Evolutionary conservation across 2,797 vertebrate species (phyloP), one percentile per base, ranked within the genome.

Genomic region (Cheirogaleus major): DNA sequence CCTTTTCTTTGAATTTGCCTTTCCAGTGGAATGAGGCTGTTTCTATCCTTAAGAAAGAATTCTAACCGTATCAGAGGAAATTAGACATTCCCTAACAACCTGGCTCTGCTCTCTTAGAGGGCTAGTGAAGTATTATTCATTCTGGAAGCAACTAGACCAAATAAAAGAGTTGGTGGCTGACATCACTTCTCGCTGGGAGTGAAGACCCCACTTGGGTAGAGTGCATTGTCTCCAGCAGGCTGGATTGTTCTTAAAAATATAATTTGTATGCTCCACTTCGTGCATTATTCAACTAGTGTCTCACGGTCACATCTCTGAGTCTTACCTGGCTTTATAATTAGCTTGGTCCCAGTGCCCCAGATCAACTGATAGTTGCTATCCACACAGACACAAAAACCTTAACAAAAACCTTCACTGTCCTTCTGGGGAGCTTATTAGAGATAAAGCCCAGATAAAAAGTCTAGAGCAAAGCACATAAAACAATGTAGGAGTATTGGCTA

Each of bases 321-420:
- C 97, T 97, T 98, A 98, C 97, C 97, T 96, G 97, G 94, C 70
- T 97, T 97, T 93, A 98, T 93, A 94, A 96, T 92, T 87, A 98
- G 93, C 90, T 96, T 97, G 81, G 97, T 97, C 82, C 97, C 98
- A 84, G 95, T 79, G 88, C 95, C 97, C 97, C 97, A 98, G 96
- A 83, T 97, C 59, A 93, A 84, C 84, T 0, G 84, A 96, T 95
- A 95, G 95, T 88, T 97, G 94, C 35, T 90, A 97, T 96, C 78
- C 75, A 76, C 97, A 98, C 97, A 97, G 90, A 94, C 85, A 95
- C 83, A 95, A 85, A 97, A 97, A 84, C 94, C 93, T 97, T 97
- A 97, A 97, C 97, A 88, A 98, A 98, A 98, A 97, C 95, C 86
- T 82, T 79, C 81, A 23, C 82, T 87, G 87, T 92, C 89, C 95